Base-by-base conservation (phyloP, 2,888 invertebrate species). In the Dynastes tityus region DNA sequence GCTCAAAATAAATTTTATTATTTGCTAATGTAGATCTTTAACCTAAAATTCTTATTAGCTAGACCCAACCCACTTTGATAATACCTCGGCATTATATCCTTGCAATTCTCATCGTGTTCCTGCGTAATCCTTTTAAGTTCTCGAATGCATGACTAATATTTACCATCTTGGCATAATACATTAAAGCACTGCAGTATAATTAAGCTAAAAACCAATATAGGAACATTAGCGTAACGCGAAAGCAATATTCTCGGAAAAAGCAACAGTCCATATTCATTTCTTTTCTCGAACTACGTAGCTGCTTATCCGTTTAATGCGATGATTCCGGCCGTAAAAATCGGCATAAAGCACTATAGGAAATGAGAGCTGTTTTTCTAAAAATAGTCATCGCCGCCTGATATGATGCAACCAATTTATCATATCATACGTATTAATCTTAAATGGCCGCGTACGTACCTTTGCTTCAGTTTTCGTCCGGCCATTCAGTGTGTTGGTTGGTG, bases 391-490 rank as follows among this genome's bases (percentile, higher is more conserved):
- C 27, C 76, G 76, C 76, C 76, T 76, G 76, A 58, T 76, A 40
- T 67, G 76, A 76, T 67, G 76, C 76, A 76, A 76, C 76, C 76
- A 53, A 76, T 76, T 76, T 76, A 68, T 76, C 76, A 76, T 74
- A 67, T 76, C 76, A 55, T 67, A 65, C 22, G 32, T 67, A 68
- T 55, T 76, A 76, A 76, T 76, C 68, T 76, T 37, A 37, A 45
- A 61, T 27, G 32, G 16, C 63, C 5, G 16, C 37, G 9, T 55
- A 1, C 9, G 8, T 61, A 67, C 67, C 67, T 51, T 29, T 27
- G 11, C 29, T 51, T 63, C 32, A 68, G 68, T 68, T 51, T 68
- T 68, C n/a, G 49, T 53, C 13, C 29, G 53, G 29, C 68, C 0
- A 8, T 13, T 51, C 13, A n/a, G 9, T 27, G 68, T 6, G 68